Percentiles rank a stretch among this genome's conserved stretches.
These are phyloP conservation scores for Dasyornis broadbenti DNA, from an alignment of 2,113 vertebrate species.

Conservation along the genomic window DNA sequence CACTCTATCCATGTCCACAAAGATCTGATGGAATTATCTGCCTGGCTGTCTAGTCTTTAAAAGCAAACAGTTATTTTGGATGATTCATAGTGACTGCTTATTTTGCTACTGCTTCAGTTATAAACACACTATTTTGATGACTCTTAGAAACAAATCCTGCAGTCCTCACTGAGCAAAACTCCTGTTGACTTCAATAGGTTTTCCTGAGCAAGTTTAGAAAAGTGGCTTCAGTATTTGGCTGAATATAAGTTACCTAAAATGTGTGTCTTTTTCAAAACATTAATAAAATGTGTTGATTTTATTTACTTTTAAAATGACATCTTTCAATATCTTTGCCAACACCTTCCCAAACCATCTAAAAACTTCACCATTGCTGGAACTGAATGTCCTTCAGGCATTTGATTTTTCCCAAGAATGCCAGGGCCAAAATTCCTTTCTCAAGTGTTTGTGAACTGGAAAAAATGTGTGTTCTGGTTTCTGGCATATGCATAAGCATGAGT, in stretches of 20 bases:
- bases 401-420: constrained; percentile 6
- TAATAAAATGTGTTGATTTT: neutral
- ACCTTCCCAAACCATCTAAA: neutral
- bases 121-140: constrained; percentile 46
- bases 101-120: constrained; percentile 55
- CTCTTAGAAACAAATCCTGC: constrained; percentile 23
- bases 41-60: constrained; percentile 9
- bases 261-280: neutral
- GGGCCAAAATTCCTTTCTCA: constrained; percentile 37
- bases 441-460: constrained; percentile 52
- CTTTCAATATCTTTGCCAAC: neutral
- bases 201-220: neutral
- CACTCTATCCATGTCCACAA: neutral
- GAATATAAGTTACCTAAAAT: neutral
- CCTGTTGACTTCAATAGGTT: neutral
- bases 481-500: neutral
- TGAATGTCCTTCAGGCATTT: neutral
- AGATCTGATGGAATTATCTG: constrained; percentile 36
- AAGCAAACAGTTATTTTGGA: constrained; percentile 54
- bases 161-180: neutral
- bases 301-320: neutral
- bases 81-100: constrained; percentile 38
- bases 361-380: neutral
- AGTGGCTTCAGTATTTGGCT: neutral
- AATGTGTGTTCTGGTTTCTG: constrained; percentile 49